phyloP scores from a whole-genome alignment of 2,797 vertebrate genomes.

The Paguma larvata region DNA sequence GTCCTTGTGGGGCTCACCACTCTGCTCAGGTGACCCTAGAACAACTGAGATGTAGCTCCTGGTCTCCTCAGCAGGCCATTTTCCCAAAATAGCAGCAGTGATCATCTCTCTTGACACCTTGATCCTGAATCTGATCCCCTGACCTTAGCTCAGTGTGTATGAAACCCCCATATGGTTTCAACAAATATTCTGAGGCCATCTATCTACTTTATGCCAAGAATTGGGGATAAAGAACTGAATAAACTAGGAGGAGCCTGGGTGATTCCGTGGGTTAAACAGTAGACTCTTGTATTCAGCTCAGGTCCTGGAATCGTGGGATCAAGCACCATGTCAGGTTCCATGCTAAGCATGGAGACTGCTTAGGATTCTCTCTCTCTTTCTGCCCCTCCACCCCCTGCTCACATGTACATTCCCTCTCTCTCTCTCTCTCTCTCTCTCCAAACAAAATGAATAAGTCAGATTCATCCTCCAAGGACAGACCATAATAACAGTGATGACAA shows the following conservation, averaged over 20 bases:
- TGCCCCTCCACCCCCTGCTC: too few species aligned
- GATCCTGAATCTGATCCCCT: background rate
- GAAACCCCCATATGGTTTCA: background rate
- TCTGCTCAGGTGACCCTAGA: background rate
- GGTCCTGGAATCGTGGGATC: too few species aligned
- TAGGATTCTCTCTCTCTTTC: too few species aligned
- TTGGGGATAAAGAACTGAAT: background rate
- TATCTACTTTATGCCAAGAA: background rate
- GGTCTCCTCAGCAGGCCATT: background rate
- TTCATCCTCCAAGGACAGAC: background rate
- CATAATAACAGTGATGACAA: background rate
- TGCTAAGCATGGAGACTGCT: too few species aligned
- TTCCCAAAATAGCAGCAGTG: background rate
- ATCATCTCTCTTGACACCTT: background rate
- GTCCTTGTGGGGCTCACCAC: background rate
- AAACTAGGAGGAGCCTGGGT: too few species aligned
- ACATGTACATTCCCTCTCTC: too few species aligned
- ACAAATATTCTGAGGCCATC: background rate
- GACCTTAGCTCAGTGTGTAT: background rate
- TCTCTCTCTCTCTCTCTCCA: too few species aligned
- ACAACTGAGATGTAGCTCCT: background rate
- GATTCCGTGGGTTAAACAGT: too few species aligned
- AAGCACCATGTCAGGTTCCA: too few species aligned
- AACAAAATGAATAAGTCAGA: background rate
- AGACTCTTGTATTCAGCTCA: too few species aligned